phyloP scores from a whole-genome alignment of 1,140 invertebrate genomes.

The Eulimnadia texana region DNA sequence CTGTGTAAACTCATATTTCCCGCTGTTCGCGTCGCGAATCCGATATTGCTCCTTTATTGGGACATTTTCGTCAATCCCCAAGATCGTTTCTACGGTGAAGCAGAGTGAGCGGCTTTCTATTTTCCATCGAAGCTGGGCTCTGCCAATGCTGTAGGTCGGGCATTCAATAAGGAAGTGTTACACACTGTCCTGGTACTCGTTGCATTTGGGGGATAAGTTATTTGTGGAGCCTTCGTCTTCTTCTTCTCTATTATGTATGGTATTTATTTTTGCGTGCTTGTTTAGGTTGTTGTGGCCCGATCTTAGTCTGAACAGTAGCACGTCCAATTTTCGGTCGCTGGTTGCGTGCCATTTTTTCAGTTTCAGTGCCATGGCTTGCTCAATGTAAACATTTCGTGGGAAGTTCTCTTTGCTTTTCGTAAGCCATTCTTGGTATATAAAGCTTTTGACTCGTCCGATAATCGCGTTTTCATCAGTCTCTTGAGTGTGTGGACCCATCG shows the following conservation, averaged over 20 bases:
- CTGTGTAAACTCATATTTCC: too few species aligned
- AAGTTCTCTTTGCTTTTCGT: background rate
- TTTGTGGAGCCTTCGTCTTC: background rate
- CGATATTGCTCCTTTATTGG: too few species aligned
- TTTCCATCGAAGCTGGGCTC: too few species aligned
- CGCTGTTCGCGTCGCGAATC: too few species aligned
- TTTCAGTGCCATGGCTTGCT: background rate
- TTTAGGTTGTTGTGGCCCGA: background rate
- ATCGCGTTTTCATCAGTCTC: background rate
- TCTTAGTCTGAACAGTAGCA: background rate
- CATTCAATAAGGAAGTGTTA: too few species aligned
- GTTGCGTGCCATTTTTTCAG: background rate
- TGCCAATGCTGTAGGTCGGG: too few species aligned
- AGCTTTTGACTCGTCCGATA: background rate
- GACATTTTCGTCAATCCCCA: too few species aligned
- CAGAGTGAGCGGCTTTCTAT: too few species aligned
- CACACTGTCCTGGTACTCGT: background rate
- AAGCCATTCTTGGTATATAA: background rate
- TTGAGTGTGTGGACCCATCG: background rate
- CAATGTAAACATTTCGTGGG: background rate
- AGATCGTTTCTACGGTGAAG: too few species aligned
- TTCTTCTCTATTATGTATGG: background rate
- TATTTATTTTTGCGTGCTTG: too few species aligned
- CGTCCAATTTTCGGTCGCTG: background rate
- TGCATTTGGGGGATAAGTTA: background rate